Evolutionary conservation across 2,888 invertebrate species (phyloP).

Genomic region (Lasioglossum calceatum): DNA sequence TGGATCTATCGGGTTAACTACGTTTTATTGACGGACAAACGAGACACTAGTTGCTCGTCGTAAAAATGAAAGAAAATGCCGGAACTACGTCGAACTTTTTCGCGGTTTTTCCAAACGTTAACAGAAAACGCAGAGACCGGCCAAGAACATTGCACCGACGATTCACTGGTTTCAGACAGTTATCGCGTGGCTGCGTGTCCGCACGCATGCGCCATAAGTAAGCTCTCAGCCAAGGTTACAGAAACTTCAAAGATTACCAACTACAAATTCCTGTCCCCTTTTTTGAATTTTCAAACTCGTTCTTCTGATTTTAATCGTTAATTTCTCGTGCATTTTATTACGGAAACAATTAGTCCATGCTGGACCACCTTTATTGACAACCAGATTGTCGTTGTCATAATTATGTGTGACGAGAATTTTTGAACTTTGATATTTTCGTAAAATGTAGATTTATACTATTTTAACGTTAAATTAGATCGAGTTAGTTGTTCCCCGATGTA

Average conservation of each 20-base stretch:
- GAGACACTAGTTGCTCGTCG: background rate
- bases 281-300: background rate
- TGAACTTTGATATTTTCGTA: background rate
- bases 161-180: slow-evolving; percentile 50
- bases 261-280: background rate
- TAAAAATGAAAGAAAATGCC: background rate
- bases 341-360: background rate
- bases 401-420: background rate
- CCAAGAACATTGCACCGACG: slow-evolving; percentile 43
- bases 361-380: background rate
- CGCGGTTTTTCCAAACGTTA: slow-evolving; percentile 22
- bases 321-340: background rate
- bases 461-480: background rate
- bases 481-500: background rate
- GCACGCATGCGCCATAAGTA: slow-evolving; percentile 33
- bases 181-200: slow-evolving; percentile 42
- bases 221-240: slow-evolving; percentile 45
- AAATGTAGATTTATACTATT: background rate
- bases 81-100: background rate
- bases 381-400: background rate
- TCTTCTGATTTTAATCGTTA: background rate
- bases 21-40: background rate
- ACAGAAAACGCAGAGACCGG: slow-evolving; percentile 50
- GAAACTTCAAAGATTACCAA: slow-evolving; percentile 56
- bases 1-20: background rate